phyloP scores from a whole-genome alignment of 2,113 vertebrate genomes.

The Phodopus roborovskii region DNA sequence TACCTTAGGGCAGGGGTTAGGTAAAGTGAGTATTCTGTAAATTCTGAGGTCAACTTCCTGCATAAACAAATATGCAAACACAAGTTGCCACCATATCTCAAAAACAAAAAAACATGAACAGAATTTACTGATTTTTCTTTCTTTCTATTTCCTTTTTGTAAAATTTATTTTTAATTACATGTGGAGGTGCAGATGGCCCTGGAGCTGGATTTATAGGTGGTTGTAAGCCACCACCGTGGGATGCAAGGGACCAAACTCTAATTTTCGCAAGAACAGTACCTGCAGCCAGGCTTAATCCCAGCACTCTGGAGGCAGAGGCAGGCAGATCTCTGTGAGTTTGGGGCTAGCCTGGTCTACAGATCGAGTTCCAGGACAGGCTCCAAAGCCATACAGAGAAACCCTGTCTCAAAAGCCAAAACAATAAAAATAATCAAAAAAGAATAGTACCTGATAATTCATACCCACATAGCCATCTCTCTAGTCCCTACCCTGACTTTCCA shows the following conservation, averaged over 20 bases:
- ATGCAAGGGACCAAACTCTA: not conserved
- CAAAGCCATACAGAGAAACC: too few relatives aligned
- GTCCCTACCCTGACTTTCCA: constrained; percentile 9
- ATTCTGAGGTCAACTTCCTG: not conserved
- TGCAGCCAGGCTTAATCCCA: too few relatives aligned
- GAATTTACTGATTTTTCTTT: not conserved
- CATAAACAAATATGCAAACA: not conserved
- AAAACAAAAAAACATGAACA: not conserved
- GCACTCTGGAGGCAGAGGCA: too few relatives aligned
- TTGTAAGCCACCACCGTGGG: not conserved
- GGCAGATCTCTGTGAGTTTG: too few relatives aligned
- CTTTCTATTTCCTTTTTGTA: not conserved
- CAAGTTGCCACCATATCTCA: constrained; percentile 6
- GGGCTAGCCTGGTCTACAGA: too few relatives aligned
- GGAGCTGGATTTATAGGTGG: not conserved
- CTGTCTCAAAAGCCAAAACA: too few relatives aligned
- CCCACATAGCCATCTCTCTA: not conserved
- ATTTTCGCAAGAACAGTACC: not conserved
- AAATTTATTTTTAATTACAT: not conserved
- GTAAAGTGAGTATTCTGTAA: not conserved
- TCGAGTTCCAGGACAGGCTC: too few relatives aligned
- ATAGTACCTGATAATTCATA: not conserved
- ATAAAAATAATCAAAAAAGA: not conserved
- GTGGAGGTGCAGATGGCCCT: not conserved
- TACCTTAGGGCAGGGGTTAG: not conserved